Percentiles rank a stretch among this genome's conserved stretches.
These are phyloP conservation scores for Orbicella faveolata DNA, from an alignment of 64 coral and sea anemone species.

Conservation along the genomic window DNA sequence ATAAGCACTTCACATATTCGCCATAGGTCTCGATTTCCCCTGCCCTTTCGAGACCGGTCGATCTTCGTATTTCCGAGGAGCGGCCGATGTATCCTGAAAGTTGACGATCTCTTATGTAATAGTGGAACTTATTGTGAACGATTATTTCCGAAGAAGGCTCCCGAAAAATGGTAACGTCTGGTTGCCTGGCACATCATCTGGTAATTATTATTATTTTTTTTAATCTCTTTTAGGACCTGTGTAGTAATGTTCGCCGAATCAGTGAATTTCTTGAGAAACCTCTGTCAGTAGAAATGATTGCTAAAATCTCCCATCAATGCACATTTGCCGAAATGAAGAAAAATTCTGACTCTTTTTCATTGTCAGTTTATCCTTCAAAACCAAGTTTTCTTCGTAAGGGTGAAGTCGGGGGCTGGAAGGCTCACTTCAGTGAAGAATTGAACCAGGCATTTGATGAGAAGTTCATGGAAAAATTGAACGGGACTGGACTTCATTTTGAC, in stretches of 20 bases:
- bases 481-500: conserved; percentile 10
- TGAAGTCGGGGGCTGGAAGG: neutral
- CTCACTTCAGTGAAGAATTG: neutral
- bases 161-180: neutral
- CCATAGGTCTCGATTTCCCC: too few relatives aligned
- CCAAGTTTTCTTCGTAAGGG: conserved; percentile 24
- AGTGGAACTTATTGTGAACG: too few relatives aligned
- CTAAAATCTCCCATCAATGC: conserved; percentile 23
- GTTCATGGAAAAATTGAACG: neutral
- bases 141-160: too few relatives aligned
- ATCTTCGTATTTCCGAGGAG: too few relatives aligned
- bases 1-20: too few relatives aligned
- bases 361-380: neutral
- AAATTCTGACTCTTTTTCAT: neutral
- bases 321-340: conserved; percentile 40
- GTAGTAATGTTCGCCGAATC: neutral
- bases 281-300: neutral
- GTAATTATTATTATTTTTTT: too few relatives aligned
- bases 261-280: conserved; percentile 15
- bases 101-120: too few relatives aligned
- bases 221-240: conserved; percentile 6
- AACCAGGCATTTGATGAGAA: neutral
- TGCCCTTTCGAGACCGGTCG: too few relatives aligned
- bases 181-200: neutral
- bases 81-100: too few relatives aligned